Base-by-base conservation (phyloP, 2,888 invertebrate species). In the Lysandra coridon region DNA sequence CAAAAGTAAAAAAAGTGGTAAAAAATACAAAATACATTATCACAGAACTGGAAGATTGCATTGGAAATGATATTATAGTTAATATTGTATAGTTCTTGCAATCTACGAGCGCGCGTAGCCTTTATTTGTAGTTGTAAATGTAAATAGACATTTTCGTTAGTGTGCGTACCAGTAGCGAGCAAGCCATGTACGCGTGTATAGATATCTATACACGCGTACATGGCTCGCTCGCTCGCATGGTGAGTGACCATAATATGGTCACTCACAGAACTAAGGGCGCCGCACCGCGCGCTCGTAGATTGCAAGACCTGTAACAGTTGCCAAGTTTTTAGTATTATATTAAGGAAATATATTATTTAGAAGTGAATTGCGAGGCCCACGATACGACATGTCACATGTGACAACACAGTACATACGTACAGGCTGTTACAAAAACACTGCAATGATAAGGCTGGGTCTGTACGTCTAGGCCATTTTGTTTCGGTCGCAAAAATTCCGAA, bases 41-140 rank as follows among this genome's bases (percentile, higher is more conserved):
- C 76, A 76, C 76, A 76, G 76, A 76, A 76, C 49, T 76, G 76
- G 76, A 76, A 76, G 76, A 76, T 76, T 76, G 76, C 76, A 76
- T 76, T 76, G 57, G 7, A 76, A 76, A 69, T 69, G 33, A 69
- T 69, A 69, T 69, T 14, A 33, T 69, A 69, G 33, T 69, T 69
- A 4, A 69, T 14, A 23, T 23, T 23, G 23, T 23, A 23, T 23
- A 23, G 23, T 23, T 23, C 23, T 23, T 23, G 23, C 23, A 23
- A 23, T 23, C 23, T 23, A 23, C 23, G 23, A 23, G 23, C 23
- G 23, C 23, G 23, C 23, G 23, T 23, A 23, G 23, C 23, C 23
- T 23, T 23, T 23, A 23, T 23, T 23, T 23, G 23, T 23, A 23
- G 23, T 23, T 23, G 23, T 23, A 23, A 23, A 23, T 23, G 23